Evolutionary conservation across 2,888 invertebrate genomes (phyloP), one percentile per base, ranked within the genome.

Genomic region (Drosophila melanocephala): DNA sequence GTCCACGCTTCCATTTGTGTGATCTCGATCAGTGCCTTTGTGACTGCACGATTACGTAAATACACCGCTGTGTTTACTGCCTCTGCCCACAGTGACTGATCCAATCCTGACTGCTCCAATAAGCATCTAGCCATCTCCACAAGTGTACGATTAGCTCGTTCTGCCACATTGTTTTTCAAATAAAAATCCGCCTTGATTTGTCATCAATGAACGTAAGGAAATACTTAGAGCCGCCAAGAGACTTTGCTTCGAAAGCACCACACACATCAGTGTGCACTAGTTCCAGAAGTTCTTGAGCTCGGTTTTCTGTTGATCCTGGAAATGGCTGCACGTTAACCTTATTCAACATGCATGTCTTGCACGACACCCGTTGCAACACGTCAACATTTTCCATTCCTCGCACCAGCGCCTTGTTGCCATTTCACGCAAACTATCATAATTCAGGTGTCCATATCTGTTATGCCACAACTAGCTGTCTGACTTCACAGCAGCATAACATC

Each of bases 401-500:
- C 33, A 33, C 33, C 33, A 33, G 33, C 33, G 0, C 33, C 12
- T 10, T 10, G 33, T 33, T 53, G 35, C 22, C 4, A 59, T 28
- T 22, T 59, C 65, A 42, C 26, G 28, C 28, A 60, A 44, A 30
- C 66, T 55, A 30, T 33, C 60, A 14, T 30, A 59, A 53, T 44
- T 58, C 3, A 60, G 22, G 16, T 44, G 53, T 2, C 42, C 42
- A 14, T 35, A 59, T 33, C 51, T 52, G 26, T 5, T 44, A 22
- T 37, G 51, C 30, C 52, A 59, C 2, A 44, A 22, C 16, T 19
- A 22, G 3, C 28, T 14, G 22, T 57, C 39, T 7, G 39, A 3
- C 16, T 57, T 64, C 37, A 64, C 37, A 37, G 56, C 22, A 7
- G 30, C 52, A 67, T 47, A 47, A 44, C 55, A 67, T 35, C 26